Evolutionary conservation across 2,888 invertebrate species (phyloP).

Genomic region (Heteromyza rotundicornis): DNA sequence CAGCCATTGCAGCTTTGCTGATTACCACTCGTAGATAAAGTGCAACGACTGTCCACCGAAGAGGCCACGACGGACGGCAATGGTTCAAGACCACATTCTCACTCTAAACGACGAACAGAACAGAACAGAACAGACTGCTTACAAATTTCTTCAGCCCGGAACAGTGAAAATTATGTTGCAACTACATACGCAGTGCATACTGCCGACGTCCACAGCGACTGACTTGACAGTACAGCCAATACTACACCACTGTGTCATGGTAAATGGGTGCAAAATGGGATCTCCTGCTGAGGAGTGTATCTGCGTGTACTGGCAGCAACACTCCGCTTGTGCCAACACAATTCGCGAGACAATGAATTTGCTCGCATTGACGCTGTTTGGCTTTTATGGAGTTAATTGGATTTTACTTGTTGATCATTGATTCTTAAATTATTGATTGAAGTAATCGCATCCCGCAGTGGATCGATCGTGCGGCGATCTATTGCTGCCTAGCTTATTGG

Average conservation of each 20-base stretch:
- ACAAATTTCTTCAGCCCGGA: slow-evolving; percentile 21
- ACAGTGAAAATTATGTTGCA: slow-evolving; percentile 31
- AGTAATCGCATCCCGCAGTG: slow-evolving; percentile 31
- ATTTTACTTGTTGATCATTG: slow-evolving; percentile 50
- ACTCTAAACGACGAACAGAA: too few species aligned
- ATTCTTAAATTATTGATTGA: slow-evolving; percentile 41
- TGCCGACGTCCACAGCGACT: not conserved
- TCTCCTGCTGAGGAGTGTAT: not conserved
- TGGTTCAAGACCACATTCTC: slow-evolving; percentile 10
- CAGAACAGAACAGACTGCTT: not conserved
- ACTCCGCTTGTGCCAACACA: slow-evolving; percentile 22
- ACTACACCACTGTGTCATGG: not conserved
- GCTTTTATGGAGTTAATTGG: slow-evolving; percentile 59
- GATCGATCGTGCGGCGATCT: slow-evolving; percentile 3
- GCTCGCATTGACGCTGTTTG: slow-evolving; percentile 38
- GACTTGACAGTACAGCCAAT: not conserved
- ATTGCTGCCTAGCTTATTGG: not conserved
- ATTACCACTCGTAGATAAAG: slow-evolving; percentile 56
- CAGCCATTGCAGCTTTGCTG: slow-evolving; percentile 23
- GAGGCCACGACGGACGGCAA: slow-evolving; percentile 8
- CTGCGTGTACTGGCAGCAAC: slow-evolving; percentile 3
- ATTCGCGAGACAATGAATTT: slow-evolving; percentile 47
- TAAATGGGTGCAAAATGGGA: slow-evolving; percentile 17
- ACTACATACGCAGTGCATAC: slow-evolving; percentile 14
- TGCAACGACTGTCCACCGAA: slow-evolving; percentile 5